Evolutionary conservation across 1,140 invertebrate genomes (phyloP).

Genomic region (Sitobion miscanthi): DNA sequence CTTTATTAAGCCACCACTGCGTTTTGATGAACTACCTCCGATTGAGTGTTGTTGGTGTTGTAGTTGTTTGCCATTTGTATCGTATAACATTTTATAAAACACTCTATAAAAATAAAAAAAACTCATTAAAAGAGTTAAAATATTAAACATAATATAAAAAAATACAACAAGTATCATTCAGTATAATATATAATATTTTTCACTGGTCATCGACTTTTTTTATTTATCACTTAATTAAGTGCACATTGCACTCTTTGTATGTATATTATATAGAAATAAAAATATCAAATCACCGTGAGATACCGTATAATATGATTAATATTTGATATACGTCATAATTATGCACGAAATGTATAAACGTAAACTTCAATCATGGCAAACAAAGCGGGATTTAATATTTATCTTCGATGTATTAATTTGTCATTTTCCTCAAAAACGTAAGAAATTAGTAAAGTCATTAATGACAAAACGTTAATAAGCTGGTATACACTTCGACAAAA

Average conservation of each 20-base stretch:
- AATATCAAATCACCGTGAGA: neutral
- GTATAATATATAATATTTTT: neutral
- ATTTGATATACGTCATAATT: neutral
- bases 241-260: neutral
- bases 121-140: neutral
- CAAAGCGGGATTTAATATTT: neutral
- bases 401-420: neutral
- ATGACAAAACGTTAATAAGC: neutral
- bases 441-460: neutral
- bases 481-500: neutral
- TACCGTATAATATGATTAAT: neutral
- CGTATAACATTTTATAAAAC: slow-evolving; percentile 92
- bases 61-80: slow-evolving; percentile 62
- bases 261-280: neutral
- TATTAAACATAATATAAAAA: neutral
- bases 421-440: neutral
- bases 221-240: neutral
- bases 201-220: neutral
- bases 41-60: slow-evolving; percentile 72
- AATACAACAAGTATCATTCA: neutral
- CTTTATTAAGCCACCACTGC: slow-evolving; percentile 48
- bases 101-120: slow-evolving; percentile 70
- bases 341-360: neutral
- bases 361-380: neutral
- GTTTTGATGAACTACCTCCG: slow-evolving; percentile 77